Evolutionary conservation across 1,140 invertebrate species (phyloP), one percentile per base, ranked within the genome.

Genomic region (Camponotus pennsylvanicus): DNA sequence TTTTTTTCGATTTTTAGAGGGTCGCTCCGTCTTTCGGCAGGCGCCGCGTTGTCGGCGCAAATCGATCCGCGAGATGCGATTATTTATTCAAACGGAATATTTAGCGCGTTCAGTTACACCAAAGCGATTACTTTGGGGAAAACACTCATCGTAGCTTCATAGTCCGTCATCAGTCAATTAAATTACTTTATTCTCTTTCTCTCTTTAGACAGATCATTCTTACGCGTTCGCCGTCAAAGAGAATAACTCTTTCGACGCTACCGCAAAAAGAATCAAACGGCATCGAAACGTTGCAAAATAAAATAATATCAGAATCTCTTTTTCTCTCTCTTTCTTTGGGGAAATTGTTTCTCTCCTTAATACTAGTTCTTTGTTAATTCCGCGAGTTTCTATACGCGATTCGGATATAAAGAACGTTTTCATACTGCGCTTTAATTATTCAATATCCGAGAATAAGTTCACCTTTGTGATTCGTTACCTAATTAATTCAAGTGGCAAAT

Each of bases 401-500:
- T 27, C 21, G 45, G 69, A 40, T 37, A 42, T 86, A 57, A 82
- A 84, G 27, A 77, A 89, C 59, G 18, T 70, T 80, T 75, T 57
- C 75, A 34, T 49, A 42, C 79, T n/a, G 40, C 18, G 70, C 67
- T 55, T 52, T 80, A 84, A 89, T 89, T 86, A 89, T 88, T 89
- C 69, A 82, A 67, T 85, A 80, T 66, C 77, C 52, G 32, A 9
- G 15, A 69, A 8, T 32, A 49, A 71, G 32, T 40, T 42, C 59
- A 78, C 88, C 85, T 89, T 89, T 83, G 84, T 67, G 88, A 88
- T 73, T 86, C 57, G 88, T 89, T 89, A 70, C 37, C 55, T 89
- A 63, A 89, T 86, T 89, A 89, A 89, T 89, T 89, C 88, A 89
- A 86, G 88, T 59, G 64, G 59, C 85, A 61, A 86, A 80, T 73